These are phyloP conservation scores for Drosophila sucinea DNA, from an alignment of 1,140 invertebrate species.

Conservation along the genomic window DNA sequence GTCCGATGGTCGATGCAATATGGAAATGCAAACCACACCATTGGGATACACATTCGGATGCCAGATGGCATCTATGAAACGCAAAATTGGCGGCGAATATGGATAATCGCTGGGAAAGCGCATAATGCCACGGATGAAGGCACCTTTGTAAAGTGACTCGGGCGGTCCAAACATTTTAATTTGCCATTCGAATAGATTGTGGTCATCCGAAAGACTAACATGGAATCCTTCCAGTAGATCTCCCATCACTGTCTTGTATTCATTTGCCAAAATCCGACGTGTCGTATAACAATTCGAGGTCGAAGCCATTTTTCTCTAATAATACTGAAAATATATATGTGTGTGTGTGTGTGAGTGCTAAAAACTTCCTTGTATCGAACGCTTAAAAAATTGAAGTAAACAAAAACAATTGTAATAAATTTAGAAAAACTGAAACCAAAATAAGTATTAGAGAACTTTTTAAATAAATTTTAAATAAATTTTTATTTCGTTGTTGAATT, in stretches of 20 bases:
- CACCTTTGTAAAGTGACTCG: constrained; percentile 98
- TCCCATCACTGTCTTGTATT: constrained; percentile 98
- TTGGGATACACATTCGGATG: constrained; percentile 99
- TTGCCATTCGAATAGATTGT: constrained; percentile 99
- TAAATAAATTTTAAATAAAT: no score
- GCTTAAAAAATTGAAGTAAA: no score
- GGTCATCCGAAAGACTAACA: constrained; percentile 97
- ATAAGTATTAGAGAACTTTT: no score
- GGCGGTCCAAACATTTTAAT: constrained; percentile 99
- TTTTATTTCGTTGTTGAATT: no score
- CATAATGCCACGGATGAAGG: constrained; percentile 99
- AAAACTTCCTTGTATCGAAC: no score
- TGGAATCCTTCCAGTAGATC: constrained; percentile 99
- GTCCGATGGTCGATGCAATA: constrained; percentile 98
- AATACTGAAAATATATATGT: no score
- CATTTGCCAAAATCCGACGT: constrained; percentile 88
- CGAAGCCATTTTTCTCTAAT: no score
- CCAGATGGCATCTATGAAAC: constrained; percentile 99
- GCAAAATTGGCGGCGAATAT: constrained; percentile 97
- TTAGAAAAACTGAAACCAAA: no score
- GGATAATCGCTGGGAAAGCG: constrained; percentile 98
- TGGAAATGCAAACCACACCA: constrained; percentile 99
- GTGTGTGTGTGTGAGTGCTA: no score
- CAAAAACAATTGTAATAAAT: no score
- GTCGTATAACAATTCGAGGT: no score